phyloP scores from a whole-genome alignment of 2,888 invertebrate genomes.

The Oligia fasciuncula region DNA sequence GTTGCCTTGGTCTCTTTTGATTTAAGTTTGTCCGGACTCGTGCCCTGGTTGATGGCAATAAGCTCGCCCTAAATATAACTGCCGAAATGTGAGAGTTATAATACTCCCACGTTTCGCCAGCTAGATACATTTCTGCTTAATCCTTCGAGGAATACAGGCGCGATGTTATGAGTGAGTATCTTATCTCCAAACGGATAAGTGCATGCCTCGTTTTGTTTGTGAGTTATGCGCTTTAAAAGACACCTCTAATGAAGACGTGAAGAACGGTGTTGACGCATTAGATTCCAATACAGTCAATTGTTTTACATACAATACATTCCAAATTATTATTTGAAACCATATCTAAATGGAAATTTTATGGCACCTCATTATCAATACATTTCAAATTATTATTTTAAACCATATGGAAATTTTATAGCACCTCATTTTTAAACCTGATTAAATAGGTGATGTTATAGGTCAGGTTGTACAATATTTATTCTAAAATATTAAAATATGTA shows the following conservation, averaged over 20 bases:
- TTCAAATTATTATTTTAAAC: conserved; percentile 7
- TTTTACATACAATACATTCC: conserved; percentile 18
- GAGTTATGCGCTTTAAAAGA: neutral
- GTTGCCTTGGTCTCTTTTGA: neutral
- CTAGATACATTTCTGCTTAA: neutral
- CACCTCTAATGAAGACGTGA: conserved; percentile 15
- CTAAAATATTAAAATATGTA: neutral
- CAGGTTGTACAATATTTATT: neutral
- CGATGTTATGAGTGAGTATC: neutral
- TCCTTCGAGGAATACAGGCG: neutral
- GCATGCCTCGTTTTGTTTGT: neutral
- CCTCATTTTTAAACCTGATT: neutral
- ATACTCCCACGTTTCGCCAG: too few relatives aligned
- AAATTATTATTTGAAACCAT: conserved; percentile 7
- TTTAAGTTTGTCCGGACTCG: neutral
- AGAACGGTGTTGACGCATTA: conserved; percentile 7
- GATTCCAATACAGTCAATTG: neutral
- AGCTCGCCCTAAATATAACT: too few relatives aligned
- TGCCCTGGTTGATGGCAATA: neutral
- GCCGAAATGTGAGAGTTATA: too few relatives aligned
- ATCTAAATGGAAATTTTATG: neutral
- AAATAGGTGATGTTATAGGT: neutral
- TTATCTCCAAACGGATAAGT: neutral
- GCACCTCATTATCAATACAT: neutral
- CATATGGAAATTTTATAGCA: neutral